phyloP scores from a whole-genome alignment of 2,888 invertebrate genomes.

The Crepidodera aurea region DNA sequence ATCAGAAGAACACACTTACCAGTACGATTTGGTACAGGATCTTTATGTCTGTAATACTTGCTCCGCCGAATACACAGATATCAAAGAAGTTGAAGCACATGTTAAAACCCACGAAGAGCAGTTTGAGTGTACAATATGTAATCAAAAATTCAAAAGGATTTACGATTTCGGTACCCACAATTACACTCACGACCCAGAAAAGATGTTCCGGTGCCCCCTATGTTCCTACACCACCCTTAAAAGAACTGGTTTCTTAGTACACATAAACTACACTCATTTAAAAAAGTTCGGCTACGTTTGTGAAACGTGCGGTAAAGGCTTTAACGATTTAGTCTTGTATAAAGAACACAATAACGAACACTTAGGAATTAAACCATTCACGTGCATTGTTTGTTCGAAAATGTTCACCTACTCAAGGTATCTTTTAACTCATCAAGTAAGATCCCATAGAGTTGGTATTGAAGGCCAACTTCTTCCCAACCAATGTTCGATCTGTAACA shows the following conservation, averaged over 20 bases:
- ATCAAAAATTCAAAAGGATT: conserved; percentile 52
- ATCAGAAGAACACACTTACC: conserved; percentile 48
- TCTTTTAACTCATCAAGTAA: conserved; percentile 52
- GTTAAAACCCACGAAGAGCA: conserved; percentile 50
- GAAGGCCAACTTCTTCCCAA: conserved; percentile 60
- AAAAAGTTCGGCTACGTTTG: conserved; percentile 63
- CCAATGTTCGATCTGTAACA: conserved; percentile 53
- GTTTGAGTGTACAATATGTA: conserved; percentile 61
- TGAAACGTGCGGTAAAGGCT: conserved; percentile 65
- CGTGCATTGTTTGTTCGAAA: conserved; percentile 65
- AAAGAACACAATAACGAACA: conserved; percentile 67
- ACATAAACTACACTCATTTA: conserved; percentile 55
- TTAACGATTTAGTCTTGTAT: conserved; percentile 64
- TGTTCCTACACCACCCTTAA: conserved; percentile 52
- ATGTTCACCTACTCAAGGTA: conserved; percentile 63
- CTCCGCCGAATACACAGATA: conserved; percentile 48
- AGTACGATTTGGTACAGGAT: conserved; percentile 49
- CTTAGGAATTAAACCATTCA: conserved; percentile 63
- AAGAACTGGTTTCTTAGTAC: conserved; percentile 51
- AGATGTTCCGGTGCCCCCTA: conserved; percentile 53
- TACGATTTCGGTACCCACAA: conserved; percentile 56
- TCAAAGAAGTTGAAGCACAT: conserved; percentile 49
- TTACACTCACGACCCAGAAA: conserved; percentile 51
- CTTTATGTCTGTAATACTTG: conserved; percentile 51
- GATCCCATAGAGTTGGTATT: conserved; percentile 56